Percentiles rank a stretch among this genome's conserved stretches.
phyloP scores from a whole-genome alignment of 2,888 invertebrate species.

The Rotaria macrura region DNA sequence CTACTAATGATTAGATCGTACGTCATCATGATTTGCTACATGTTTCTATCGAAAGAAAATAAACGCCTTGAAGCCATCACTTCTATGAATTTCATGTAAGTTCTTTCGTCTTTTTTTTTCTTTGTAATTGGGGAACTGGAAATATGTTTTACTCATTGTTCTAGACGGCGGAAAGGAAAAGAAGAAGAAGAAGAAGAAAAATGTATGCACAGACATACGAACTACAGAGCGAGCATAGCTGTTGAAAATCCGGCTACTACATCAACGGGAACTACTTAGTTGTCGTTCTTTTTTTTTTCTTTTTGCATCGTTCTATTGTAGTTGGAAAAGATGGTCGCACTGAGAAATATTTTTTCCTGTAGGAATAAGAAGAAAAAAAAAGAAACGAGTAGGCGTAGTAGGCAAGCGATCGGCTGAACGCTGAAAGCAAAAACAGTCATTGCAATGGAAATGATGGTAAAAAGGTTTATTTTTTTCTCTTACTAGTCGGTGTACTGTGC shows the following conservation, averaged over 20 bases:
- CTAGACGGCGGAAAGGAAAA: background rate
- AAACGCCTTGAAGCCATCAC: background rate
- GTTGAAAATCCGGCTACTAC: background rate
- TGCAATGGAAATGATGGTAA: background rate
- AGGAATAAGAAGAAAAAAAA: background rate
- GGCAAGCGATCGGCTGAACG: background rate
- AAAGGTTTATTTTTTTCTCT: background rate
- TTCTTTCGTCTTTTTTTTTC: background rate
- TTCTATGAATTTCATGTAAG: background rate
- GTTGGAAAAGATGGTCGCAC: background rate
- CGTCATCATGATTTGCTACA: no score
- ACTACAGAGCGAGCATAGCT: background rate
- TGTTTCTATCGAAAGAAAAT: no score
- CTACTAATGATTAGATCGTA: no score
- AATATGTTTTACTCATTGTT: background rate
- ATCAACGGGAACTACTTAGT: background rate
- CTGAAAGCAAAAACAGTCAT: background rate
- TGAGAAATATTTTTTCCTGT: background rate
- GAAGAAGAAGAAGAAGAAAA: background rate
- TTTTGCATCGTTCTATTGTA: background rate
- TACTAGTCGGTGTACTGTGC: background rate
- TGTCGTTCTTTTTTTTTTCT: background rate
- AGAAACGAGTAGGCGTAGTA: background rate
- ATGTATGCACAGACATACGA: background rate
- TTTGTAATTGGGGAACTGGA: background rate